Evolutionary conservation across 2,888 invertebrate species (phyloP), one percentile per base, ranked within the genome.

Genomic region (Eumacrocentrus americanus): DNA sequence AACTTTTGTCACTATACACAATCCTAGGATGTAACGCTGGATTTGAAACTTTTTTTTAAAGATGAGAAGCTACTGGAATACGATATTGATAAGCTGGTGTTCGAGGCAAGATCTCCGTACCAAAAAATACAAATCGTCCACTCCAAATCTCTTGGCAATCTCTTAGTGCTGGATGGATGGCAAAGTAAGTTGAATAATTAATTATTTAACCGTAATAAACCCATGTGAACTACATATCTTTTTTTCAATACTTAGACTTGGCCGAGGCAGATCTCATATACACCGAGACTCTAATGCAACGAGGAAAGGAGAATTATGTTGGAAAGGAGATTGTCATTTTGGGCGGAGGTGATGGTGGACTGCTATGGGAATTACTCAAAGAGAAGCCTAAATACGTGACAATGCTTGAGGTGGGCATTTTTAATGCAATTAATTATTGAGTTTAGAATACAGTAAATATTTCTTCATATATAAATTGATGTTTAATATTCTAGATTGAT

Each of bases 331-430:
- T 96, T 67, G 88, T 95, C 50, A 95, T 96, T 76, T 86, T 96
- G 69, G 96, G 96, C 52, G 97, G 96, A 4, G 96, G 97, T 1
- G 97, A 97, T 80, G 97, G 97, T n/a, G 96, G 94, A 2, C 83
- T 97, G 0, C 83, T 97, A 0, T 91, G 92, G 81, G 95, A 95
- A 79, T 83, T 97, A 60, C 84, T 95, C 51, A 94, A 96, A 75
- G 93, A 95, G 79, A 89, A 91, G 29, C 95, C 95, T 0, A 92
- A 92, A 78, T 88, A 89, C 78, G 91, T 96, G 22, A 91, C 92
- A 70, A 95, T 97, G 95, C 82, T 95, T 67, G 96, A 97, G 77
- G 85, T 86, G 71, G 50, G 68, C 68, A n/a, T n/a, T n/a, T n/a
- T n/a, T n/a, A n/a, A n/a, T n/a, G n/a, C n/a, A n/a, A n/a, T n/a